Conservation (phyloP, 2,888 invertebrate genomes). For the Orthonychiurus folsomi region DNA sequence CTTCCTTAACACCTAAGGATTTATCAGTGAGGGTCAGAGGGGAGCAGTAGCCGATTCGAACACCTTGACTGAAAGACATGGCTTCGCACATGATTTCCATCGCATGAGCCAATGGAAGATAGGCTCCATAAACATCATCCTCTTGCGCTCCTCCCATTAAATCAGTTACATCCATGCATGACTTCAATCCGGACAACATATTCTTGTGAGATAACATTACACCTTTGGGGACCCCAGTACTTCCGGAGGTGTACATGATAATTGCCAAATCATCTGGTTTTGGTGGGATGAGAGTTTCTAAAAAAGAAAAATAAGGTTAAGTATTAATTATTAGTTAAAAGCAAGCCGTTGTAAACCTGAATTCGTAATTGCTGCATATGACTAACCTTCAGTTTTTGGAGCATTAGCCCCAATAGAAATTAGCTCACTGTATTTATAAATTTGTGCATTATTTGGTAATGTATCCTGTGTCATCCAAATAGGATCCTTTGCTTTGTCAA, state of each 20-base stretch:
- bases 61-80: slow-evolving; percentile 38
- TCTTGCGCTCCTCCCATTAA: slow-evolving; percentile 15
- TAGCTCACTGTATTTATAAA: slow-evolving; percentile 24
- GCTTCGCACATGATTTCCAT: slow-evolving; percentile 65
- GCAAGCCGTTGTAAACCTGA: too few relatives aligned
- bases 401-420: slow-evolving; percentile 18
- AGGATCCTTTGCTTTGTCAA: slow-evolving; percentile 51
- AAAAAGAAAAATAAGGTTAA: slow-evolving; percentile 21
- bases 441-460: slow-evolving; percentile 22
- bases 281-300: slow-evolving; percentile 55
- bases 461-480: slow-evolving; percentile 7
- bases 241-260: slow-evolving; percentile 98
- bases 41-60: slow-evolving; percentile 72
- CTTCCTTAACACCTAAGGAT: slow-evolving; percentile 91
- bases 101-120: slow-evolving; percentile 93
- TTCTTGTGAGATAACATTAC: slow-evolving; percentile 73
- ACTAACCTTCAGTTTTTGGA: background rate
- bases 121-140: slow-evolving; percentile 79
- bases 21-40: slow-evolving; percentile 85
- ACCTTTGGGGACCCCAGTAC: slow-evolving; percentile 90
- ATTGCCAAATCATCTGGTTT: slow-evolving; percentile 71
- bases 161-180: slow-evolving; percentile 41
- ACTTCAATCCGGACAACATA: slow-evolving; percentile 67
- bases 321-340: too few relatives aligned
- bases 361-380: too few relatives aligned